A percentile compares a stretch with the other conserved stretches of the same genome.
These are phyloP conservation scores for Setophaga coronata DNA, from an alignment of 2,113 vertebrate genomes.

Conservation along the genomic window DNA sequence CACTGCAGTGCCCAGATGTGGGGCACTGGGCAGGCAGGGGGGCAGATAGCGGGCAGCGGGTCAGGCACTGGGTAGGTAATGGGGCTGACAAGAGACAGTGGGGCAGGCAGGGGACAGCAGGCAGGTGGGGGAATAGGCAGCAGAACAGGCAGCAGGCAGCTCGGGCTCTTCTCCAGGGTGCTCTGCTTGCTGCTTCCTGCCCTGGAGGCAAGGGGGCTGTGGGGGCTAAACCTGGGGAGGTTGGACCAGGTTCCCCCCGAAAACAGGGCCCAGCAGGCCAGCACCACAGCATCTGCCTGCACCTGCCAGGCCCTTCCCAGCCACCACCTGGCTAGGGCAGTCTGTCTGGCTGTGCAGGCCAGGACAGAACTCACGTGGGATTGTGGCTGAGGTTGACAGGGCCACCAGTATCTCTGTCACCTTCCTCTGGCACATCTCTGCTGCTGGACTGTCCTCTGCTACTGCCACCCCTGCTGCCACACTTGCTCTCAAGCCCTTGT, in stretches of 20 bases:
- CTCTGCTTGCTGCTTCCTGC: neutral
- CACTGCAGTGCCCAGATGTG: fast-evolving
- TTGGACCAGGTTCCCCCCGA: fast-evolving
- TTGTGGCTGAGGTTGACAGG: neutral
- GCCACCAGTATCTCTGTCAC: fast-evolving
- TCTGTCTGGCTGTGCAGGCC: neutral
- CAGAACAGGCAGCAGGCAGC: neutral
- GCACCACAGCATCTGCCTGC: neutral
- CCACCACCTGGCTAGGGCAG: fast-evolving
- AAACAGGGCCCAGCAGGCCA: neutral
- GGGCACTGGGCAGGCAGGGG: neutral
- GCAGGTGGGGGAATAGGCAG: neutral
- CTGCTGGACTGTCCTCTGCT: neutral
- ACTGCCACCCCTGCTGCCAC: neutral
- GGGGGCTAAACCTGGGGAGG: neutral
- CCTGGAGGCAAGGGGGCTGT: fast-evolving
- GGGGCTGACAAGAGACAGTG: neutral
- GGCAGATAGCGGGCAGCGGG: neutral
- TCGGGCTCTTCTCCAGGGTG: neutral
- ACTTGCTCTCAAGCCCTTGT: neutral
- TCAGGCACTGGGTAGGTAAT: neutral
- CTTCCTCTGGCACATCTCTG: neutral
- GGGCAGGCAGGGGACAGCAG: too few relatives aligned
- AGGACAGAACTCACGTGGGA: neutral
- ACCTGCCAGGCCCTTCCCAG: too few relatives aligned